Evolutionary conservation across 2,888 invertebrate species (phyloP).

Genomic region (Noctua fimbriata): DNA sequence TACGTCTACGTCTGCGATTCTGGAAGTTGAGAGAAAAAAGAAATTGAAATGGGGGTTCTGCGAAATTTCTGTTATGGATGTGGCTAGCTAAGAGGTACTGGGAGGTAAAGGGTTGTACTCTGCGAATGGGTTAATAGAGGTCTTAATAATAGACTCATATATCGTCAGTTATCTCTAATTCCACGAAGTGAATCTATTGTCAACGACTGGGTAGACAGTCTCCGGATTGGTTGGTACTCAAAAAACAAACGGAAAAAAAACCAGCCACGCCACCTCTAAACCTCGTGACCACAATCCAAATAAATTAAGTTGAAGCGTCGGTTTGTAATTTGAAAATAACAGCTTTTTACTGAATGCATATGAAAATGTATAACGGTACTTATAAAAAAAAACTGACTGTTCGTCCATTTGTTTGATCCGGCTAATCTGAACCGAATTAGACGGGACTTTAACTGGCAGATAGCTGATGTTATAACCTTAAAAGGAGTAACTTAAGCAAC

Average conservation of each 20-base stretch:
- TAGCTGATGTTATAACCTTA: too few species aligned
- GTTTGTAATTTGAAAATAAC: too few species aligned
- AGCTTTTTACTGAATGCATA: too few species aligned
- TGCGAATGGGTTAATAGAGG: background rate
- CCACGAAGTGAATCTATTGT: background rate
- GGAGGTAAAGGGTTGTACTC: background rate
- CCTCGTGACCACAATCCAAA: background rate
- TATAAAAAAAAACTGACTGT: too few species aligned
- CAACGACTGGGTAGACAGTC: too few species aligned
- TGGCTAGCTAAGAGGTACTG: background rate
- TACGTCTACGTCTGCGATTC: slow-evolving; percentile 87
- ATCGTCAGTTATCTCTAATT: background rate
- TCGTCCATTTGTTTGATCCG: too few species aligned
- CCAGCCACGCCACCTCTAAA: background rate
- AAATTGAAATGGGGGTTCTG: background rate
- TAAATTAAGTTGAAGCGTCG: too few species aligned
- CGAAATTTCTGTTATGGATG: background rate
- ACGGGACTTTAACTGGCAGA: too few species aligned
- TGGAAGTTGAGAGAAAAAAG: slow-evolving; percentile 68
- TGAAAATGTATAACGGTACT: too few species aligned
- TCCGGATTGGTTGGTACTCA: background rate
- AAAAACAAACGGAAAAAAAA: background rate
- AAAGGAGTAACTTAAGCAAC: too few species aligned
- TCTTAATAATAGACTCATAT: background rate
- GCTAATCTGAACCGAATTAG: too few species aligned